Evolutionary conservation across 2,113 vertebrate species (phyloP).

Genomic region (Silurus meridionalis): DNA sequence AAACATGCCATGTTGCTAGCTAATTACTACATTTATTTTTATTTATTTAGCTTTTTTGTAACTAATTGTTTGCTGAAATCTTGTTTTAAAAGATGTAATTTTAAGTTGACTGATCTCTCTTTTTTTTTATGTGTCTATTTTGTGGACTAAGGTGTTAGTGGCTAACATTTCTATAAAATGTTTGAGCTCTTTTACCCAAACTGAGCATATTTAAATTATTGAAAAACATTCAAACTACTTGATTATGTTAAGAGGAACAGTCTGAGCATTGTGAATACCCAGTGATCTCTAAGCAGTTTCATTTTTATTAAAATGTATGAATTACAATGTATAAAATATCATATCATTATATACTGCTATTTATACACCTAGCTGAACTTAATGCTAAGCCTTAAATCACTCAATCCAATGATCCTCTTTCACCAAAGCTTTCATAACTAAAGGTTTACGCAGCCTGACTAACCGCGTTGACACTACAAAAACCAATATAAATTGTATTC

Average conservation of each 20-base stretch:
- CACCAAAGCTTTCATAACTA: neutral
- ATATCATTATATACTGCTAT: neutral
- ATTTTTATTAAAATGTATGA: neutral
- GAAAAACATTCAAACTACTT: neutral
- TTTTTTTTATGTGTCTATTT: neutral
- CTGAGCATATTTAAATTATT: neutral
- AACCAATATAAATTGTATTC: neutral
- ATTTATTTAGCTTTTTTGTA: too few relatives aligned
- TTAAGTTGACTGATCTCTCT: neutral
- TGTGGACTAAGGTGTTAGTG: neutral
- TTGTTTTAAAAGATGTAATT: neutral
- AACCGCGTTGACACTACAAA: neutral
- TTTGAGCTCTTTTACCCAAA: neutral
- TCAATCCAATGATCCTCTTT: neutral
- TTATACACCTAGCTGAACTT: neutral
- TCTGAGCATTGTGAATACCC: neutral
- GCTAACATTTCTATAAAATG: neutral
- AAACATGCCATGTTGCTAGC: too few relatives aligned
- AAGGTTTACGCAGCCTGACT: neutral
- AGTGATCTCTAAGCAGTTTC: neutral
- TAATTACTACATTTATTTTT: too few relatives aligned
- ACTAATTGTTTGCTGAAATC: too few relatives aligned
- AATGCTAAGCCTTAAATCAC: neutral
- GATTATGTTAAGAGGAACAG: neutral
- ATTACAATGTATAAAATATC: neutral